Base-by-base conservation (phyloP, 2,888 invertebrate species). In the Frankliniella fusca region DNA sequence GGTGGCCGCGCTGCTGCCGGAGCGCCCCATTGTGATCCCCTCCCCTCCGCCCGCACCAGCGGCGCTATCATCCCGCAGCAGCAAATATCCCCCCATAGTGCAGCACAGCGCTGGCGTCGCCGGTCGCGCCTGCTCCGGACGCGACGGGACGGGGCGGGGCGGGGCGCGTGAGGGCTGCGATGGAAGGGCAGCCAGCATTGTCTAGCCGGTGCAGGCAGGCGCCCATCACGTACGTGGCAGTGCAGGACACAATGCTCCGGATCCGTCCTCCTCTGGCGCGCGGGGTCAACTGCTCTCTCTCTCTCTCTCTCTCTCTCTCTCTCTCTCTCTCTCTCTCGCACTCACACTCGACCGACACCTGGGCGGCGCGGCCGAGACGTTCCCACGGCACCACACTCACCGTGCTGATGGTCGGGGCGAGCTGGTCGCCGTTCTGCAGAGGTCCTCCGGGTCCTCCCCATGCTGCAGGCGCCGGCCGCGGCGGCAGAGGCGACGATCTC, bases 321-420 rank as follows among this genome's bases (percentile, higher is more conserved):
- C 38, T 5, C 38, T 54, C 54, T 54, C 18, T 20, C 12, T 15
- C 54, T 54, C 18, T 15, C 54, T 54, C 20, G 54, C 38, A 38
- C 38, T 38, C 38, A 38, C 38, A 3, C 38, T 5, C 38, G 54
- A 9, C 8, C 54, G 54, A 54, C 54, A 54, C 54, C 54, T 12
- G 54, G 3, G 38, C 38, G 38, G 38, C 38, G 38, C 38, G 38
- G 38, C 2, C 38, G 38, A 38, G 54, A 3, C 54, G 54, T 54
- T 12, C 54, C 54, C 54, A 18, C 18, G 54, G 15, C 54, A 18
- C 54, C 54, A 54, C 54, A 18, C 70, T 70, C 23, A 70, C 70
- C 70, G 70, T 70, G 70, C 70, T 70, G 70, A 70, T 70, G 70
- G 70, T 70, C n/a, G 70, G 70, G 7, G 70, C 70, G n/a, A 23